Base-by-base conservation (phyloP, 2,797 vertebrate genomes). In the Mallotus villosus region DNA sequence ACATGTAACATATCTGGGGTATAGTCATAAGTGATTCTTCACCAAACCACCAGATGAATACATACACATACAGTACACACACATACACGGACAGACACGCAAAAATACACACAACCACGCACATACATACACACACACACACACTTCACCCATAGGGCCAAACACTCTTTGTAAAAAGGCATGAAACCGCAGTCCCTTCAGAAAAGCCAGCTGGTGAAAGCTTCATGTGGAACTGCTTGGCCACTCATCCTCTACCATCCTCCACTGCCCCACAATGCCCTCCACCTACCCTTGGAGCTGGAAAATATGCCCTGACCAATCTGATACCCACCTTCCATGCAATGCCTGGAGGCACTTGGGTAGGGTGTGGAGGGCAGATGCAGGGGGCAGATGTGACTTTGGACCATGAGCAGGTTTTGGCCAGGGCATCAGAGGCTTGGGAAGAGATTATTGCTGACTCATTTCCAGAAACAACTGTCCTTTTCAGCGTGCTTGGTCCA, bases 321-420 rank as follows among this genome's bases (percentile, higher is more conserved):
- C 25, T 21, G 14, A 57, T 3, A 2, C 68, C 67, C 73, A 74
- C 76, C 74, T 70, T 82, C 79, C 16, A 77, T 70, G 67, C 17
- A 19, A 27, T 34, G 21, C 61, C 61, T 12, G 34, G 22, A 53
- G 69, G 22, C 63, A 16, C 19, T 11, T 16, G 53, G 77, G 32
- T 68, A 51, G 25, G 11, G 64, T 60, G 75, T 74, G 76, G 78
- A 84, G 78, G 72, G 84, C 76, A 82, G 63, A 72, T 65, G 82
- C 80, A 74, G 77, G 76, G 81, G 83, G 82, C 37, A 37, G 78
- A 67, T 68, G 81, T 86, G 87, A 84, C 86, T 88, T 82, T 84
- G 83, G 84, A 66, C 70, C 65, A 60, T 59, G 67, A 65, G 73
- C 22, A 4, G 19, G 58, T 73, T 80, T 74, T 84, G 84, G 82